phyloP scores from a whole-genome alignment of 2,113 vertebrate genomes.

The Indicator maculatus region DNA sequence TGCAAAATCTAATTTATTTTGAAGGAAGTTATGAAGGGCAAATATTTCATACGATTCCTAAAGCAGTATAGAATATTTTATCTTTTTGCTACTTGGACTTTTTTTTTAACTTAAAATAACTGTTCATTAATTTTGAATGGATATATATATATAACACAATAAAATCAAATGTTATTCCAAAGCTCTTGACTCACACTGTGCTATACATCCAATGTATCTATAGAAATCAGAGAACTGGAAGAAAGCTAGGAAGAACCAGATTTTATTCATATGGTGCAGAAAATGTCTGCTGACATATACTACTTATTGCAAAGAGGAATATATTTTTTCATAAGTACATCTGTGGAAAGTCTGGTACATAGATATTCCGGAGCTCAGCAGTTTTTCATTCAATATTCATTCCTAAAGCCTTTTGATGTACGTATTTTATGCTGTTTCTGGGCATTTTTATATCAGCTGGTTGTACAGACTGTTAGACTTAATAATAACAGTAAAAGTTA shows the following conservation, averaged over 20 bases:
- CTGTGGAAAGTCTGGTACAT: conserved; percentile 6
- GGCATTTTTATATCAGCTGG: conserved; percentile 31
- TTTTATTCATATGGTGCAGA: neutral
- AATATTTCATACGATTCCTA: neutral
- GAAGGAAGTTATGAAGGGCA: neutral
- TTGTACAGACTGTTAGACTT: conserved; percentile 59
- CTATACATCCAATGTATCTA: neutral
- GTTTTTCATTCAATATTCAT: conserved; percentile 60
- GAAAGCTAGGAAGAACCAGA: neutral
- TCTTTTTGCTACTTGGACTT: neutral
- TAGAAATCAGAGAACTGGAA: neutral
- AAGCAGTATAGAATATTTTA: neutral
- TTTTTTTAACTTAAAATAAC: neutral
- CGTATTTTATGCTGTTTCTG: conserved; percentile 30
- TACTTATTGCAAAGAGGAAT: neutral
- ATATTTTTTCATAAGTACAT: conserved; percentile 22
- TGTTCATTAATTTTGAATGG: neutral
- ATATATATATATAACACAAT: neutral
- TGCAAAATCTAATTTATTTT: neutral
- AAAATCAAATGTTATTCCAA: neutral
- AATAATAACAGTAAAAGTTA: conserved; percentile 62
- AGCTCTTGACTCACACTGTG: neutral
- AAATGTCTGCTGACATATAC: conserved; percentile 24
- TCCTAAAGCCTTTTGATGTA: conserved; percentile 35
- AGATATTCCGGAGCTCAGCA: conserved; percentile 43